Conservation (phyloP, 2,888 invertebrate species). For the Microctonus hyperodae region DNA sequence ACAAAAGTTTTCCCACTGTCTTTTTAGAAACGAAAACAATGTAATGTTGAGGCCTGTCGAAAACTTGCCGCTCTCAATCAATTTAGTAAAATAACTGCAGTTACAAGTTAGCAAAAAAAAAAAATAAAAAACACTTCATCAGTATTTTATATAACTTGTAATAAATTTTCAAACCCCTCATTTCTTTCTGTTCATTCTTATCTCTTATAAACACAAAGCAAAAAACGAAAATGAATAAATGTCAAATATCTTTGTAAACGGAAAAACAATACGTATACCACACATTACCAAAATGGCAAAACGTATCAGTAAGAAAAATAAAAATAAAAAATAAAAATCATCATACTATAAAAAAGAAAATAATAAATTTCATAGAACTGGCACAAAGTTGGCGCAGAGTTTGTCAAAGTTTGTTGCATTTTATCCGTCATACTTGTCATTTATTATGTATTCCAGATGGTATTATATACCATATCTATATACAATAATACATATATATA, state of each 20-base stretch:
- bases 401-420: constrained; percentile 26
- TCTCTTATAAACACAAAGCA: too few relatives aligned
- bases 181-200: neutral
- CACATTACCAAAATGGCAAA: neutral
- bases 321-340: neutral
- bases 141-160: neutral
- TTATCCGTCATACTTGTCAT: constrained; percentile 22
- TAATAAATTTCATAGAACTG: neutral
- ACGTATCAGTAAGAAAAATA: neutral
- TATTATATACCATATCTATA: constrained; percentile 17
- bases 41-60: constrained; percentile 6
- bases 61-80: constrained; percentile 15
- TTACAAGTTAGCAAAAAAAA: neutral
- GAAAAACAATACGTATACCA: neutral
- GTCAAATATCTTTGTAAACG: constrained; percentile 1
- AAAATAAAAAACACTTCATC: neutral
- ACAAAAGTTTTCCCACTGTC: constrained; percentile 30
- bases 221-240: constrained; percentile 14
- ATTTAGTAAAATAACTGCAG: constrained; percentile 6
- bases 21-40: neutral
- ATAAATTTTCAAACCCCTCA: neutral
- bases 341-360: neutral
- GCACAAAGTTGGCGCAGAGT: neutral
- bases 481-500: constrained; percentile 24
- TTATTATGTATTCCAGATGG: constrained; percentile 28